Evolutionary conservation across 2,888 invertebrate genomes (phyloP).

Genomic region (Cloeon dipterum): DNA sequence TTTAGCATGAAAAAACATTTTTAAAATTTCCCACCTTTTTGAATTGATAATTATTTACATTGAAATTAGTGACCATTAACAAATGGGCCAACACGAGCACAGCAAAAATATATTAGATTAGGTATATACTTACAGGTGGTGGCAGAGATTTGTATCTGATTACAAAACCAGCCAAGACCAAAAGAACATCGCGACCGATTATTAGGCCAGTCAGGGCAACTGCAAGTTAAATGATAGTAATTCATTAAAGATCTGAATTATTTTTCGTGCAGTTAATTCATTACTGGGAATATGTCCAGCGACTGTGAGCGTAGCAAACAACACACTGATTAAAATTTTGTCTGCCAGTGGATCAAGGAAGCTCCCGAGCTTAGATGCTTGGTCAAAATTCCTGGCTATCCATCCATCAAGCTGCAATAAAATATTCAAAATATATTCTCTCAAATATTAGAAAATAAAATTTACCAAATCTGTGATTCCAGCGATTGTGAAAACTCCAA

Average conservation of each 20-base stretch:
- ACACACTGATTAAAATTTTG: slow-evolving; percentile 72
- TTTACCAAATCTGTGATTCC: slow-evolving; percentile 77
- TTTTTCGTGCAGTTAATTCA: not conserved
- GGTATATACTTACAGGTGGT: slow-evolving; percentile 44
- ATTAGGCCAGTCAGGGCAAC: slow-evolving; percentile 57
- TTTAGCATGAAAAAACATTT: not conserved
- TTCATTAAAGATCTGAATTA: not conserved
- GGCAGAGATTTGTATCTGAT: slow-evolving; percentile 78
- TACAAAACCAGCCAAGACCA: slow-evolving; percentile 68
- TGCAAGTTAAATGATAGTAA: slow-evolving; percentile 6
- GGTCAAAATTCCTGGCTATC: slow-evolving; percentile 84
- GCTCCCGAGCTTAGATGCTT: slow-evolving; percentile 81
- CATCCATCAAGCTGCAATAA: slow-evolving; percentile 66
- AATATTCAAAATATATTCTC: not conserved
- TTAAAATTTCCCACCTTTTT: too few relatives aligned
- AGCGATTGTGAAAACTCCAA: slow-evolving; percentile 61
- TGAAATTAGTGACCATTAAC: too few relatives aligned
- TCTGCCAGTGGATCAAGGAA: slow-evolving; percentile 94
- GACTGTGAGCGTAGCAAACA: slow-evolving; percentile 71
- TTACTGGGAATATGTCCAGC: slow-evolving; percentile 60
- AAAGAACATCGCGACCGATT: slow-evolving; percentile 54
- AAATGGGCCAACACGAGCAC: too few relatives aligned
- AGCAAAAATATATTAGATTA: too few relatives aligned
- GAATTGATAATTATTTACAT: too few relatives aligned
- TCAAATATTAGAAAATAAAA: not conserved